Evolutionary conservation across 2,888 invertebrate species (phyloP).

Genomic region (Ariolimax columbianus): DNA sequence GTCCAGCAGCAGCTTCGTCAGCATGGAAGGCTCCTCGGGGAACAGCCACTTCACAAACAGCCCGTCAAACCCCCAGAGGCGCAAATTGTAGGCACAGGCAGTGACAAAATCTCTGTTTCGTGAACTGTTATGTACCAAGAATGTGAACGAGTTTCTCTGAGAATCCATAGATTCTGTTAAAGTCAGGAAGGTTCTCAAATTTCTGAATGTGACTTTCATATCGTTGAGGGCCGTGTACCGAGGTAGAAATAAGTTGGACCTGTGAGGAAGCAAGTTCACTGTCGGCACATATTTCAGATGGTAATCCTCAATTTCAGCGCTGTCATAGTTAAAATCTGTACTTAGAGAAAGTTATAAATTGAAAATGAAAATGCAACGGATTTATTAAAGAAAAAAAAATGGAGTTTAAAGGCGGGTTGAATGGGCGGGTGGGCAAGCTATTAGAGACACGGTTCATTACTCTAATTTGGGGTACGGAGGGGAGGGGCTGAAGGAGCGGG

Average conservation of each 20-base stretch:
- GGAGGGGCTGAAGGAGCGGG: too few species aligned
- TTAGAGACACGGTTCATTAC: too few species aligned
- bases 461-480: too few species aligned
- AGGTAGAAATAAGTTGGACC: not conserved
- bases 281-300: not conserved
- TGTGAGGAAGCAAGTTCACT: not conserved
- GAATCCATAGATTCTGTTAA: not conserved
- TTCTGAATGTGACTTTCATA: not conserved
- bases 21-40: not conserved
- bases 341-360: not conserved
- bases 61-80: constrained; percentile 37
- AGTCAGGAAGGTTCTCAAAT: constrained; percentile 12
- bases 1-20: not conserved
- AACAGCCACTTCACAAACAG: constrained; percentile 15
- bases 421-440: too few species aligned
- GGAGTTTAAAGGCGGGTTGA: too few species aligned
- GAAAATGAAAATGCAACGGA: not conserved
- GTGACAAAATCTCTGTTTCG: not conserved
- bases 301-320: not conserved
- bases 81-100: not conserved
- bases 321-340: constrained; percentile 27
- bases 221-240: not conserved
- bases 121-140: not conserved
- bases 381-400: too few species aligned
- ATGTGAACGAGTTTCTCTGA: not conserved